Base-by-base conservation (phyloP, 1,140 invertebrate genomes). In the Spodoptera litura region DNA sequence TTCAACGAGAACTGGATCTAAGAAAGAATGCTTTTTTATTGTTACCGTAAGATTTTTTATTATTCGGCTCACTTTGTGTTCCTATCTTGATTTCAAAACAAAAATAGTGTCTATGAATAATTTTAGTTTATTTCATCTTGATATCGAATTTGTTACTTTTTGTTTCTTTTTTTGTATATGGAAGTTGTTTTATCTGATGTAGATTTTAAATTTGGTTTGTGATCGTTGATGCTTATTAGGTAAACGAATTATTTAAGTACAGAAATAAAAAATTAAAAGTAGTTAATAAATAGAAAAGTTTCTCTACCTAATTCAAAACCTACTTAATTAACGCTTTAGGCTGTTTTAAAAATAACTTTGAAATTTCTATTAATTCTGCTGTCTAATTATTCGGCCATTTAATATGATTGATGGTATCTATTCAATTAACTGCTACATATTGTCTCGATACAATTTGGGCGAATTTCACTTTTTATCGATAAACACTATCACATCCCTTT, bases 1-100 rank as follows among this genome's bases (percentile, higher is more conserved):
- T 80, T 81, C 82, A 81, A 79, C 59, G 77, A 74, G 64, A 80
- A 77, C 82, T 75, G 79, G 82, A 81, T 81, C 73, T 27, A 44
- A 66, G 61, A 64, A 58, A 70, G 61, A 79, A 68, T 75, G 1
- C 12, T 58, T 68, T 79, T 62, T 78, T 56, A 25, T 81, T 66
- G 56, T 35, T 52, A 59, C 55, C 15, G 35, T 81, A 78, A 81
- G 56, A 61, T 76, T 27, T 68, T 53, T 74, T 72, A 44, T 44
- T 44, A 44, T 44, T 44, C 38, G 38, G 38, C 38, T 44, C 38
- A 8, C 38, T 27, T 31, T 15, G 52, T 55, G 52, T 8, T 55
- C 10, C 12, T 55, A 55, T 55, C n/a, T 55, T 55, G 13, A 55
- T 55, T 13, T 55, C 2, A 10, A 44, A 44, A 44, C 6, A 44